A percentile compares a stretch with the other conserved stretches of the same genome.
These are phyloP conservation scores for Charanyca ferruginea DNA, from an alignment of 2,888 invertebrate species.

Conservation along the genomic window DNA sequence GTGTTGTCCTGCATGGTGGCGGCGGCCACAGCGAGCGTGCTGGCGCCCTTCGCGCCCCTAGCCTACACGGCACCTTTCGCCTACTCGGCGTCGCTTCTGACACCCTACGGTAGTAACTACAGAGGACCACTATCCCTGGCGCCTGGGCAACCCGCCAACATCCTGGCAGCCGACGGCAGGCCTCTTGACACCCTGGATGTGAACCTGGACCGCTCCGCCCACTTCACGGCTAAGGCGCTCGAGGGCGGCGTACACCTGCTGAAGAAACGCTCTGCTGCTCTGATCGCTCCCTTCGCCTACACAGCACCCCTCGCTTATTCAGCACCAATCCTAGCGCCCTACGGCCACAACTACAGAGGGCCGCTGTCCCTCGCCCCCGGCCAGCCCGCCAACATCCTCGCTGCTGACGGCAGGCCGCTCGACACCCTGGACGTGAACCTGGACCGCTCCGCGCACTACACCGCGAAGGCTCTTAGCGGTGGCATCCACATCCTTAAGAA, in stretches of 20 bases:
- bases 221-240: conserved; percentile 82
- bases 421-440: conserved; percentile 86
- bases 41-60: conserved; percentile 59
- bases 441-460: conserved; percentile 82
- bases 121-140: conserved; percentile 85
- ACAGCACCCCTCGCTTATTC: conserved; percentile 69
- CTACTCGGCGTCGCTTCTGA: conserved; percentile 60
- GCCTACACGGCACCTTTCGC: conserved; percentile 61
- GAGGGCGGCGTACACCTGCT: conserved; percentile 75
- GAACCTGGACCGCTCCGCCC: conserved; percentile 85
- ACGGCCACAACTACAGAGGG: conserved; percentile 78
- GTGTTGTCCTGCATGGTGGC: conserved; percentile 92
- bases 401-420: conserved; percentile 84
- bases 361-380: conserved; percentile 86
- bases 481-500: conserved; percentile 78
- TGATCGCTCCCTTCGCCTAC: conserved; percentile 49
- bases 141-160: conserved; percentile 86
- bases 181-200: conserved; percentile 87
- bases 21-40: conserved; percentile 85
- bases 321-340: conserved; percentile 68
- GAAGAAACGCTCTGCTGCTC: conserved; percentile 80
- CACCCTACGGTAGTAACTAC: conserved; percentile 76
- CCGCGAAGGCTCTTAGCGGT: conserved; percentile 76
- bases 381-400: conserved; percentile 85
- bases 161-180: conserved; percentile 84